Evolutionary conservation across 2,113 vertebrate species (phyloP), one percentile per base, ranked within the genome.

Genomic region (Procapra przewalskii): DNA sequence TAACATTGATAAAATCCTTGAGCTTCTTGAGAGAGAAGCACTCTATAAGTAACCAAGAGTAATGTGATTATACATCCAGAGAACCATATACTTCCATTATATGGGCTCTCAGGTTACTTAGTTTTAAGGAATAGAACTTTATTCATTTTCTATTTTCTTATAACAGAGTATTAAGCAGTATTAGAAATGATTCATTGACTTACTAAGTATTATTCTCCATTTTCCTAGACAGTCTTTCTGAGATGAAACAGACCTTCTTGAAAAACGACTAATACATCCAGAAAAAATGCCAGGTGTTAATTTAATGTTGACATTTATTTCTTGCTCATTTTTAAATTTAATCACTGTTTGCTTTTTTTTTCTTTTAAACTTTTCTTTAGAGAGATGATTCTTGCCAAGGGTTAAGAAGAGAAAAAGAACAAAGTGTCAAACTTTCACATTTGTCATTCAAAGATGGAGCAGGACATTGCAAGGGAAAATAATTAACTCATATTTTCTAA

Each of bases 161-260:
- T 52, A 94, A 88, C 48, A 89, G 81, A 87, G 89, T 96, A 97
- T 97, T 97, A 98, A 94, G 91, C 57, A 93, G 87, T 75, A 95
- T 98, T 97, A 97, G 97, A 97, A 97, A 97, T 82, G 88, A 98
- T 94, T 97, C 91, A 80, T 55, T 96, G 95, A 79, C 83, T 97
- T 94, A 86, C 95, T 97, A 96, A 93, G 71, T 59, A 93, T 90
- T 81, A 64, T 93, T 94, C 86, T 95, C 64, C 82, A 93, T 91
- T 95, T 94, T 97, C 89, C 83, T 82, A 93, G 95, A 93, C 67
- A 96, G 93, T 55, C 67, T 94, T 97, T 95, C 92, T 87, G 91
- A 97, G 90, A 97, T 13, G 67, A 96, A 98, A 95, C 93, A 97
- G 91, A 87, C 43, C 29, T 94, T 95, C 90, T 54, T 91, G 55